These are phyloP conservation scores for Dasypolia templi DNA, from an alignment of 2,888 invertebrate genomes.

Conservation along the genomic window DNA sequence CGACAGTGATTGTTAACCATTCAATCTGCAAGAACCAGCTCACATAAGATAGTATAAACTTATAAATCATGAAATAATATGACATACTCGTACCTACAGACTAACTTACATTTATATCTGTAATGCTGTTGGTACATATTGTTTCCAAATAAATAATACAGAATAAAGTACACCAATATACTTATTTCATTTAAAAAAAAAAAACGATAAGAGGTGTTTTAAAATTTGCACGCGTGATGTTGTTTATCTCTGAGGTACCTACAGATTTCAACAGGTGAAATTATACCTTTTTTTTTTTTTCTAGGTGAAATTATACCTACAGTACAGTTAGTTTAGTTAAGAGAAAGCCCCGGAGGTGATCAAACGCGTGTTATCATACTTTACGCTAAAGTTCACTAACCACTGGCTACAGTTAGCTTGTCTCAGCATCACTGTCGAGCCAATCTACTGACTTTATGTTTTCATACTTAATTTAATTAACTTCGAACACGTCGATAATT, in stretches of 20 bases:
- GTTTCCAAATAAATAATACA: too few relatives aligned
- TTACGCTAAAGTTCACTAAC: constrained; percentile 41
- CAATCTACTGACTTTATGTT: constrained; percentile 5
- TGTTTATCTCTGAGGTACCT: constrained; percentile 2
- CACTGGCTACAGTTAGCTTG: constrained; percentile 6
- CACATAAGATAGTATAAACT: not conserved
- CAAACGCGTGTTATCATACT: constrained; percentile 38
- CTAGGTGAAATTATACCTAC: not conserved
- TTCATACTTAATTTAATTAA: constrained; percentile 7
- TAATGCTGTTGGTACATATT: not conserved
- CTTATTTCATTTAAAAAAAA: too few relatives aligned
- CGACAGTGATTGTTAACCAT: not conserved
- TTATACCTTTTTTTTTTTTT: too few relatives aligned
- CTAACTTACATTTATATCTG: not conserved
- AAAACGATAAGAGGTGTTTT: not conserved
- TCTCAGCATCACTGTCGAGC: constrained; percentile 11
- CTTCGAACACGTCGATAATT: not conserved
- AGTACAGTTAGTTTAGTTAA: constrained; percentile 7
- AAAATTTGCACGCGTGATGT: not conserved
- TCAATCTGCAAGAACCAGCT: not conserved
- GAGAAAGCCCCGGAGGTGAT: constrained; percentile 50
- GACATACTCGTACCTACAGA: not conserved
- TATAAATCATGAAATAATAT: not conserved
- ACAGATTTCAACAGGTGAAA: not conserved
- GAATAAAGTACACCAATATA: too few relatives aligned